A percentile compares a stretch with the other conserved stretches of the same genome.
phyloP scores from a whole-genome alignment of 2,113 vertebrate species.

The Chlorodrepanis virens region DNA sequence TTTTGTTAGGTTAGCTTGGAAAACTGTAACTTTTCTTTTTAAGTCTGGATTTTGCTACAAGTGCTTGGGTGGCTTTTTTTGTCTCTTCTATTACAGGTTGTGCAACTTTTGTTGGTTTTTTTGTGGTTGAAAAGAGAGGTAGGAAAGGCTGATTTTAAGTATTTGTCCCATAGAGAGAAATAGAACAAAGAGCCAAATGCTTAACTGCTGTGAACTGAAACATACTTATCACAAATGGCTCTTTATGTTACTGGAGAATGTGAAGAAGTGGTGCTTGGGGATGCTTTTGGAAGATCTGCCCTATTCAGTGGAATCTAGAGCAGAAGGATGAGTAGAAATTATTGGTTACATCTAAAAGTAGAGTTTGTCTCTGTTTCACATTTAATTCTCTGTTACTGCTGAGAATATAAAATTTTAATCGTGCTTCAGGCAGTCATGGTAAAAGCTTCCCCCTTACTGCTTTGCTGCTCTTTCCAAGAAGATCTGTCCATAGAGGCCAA shows the following conservation, averaged over 20 bases:
- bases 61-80: background rate
- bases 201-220: conserved; percentile 14
- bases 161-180: conserved; percentile 10
- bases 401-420: background rate
- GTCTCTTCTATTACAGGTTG: background rate
- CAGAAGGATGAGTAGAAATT: background rate
- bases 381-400: background rate
- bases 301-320: background rate
- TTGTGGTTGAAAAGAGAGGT: background rate
- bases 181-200: background rate
- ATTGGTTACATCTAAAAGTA: background rate
- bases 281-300: background rate
- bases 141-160: background rate
- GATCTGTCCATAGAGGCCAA: background rate
- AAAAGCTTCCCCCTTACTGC: background rate
- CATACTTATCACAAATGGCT: background rate
- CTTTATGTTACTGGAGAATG: background rate
- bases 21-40: background rate
- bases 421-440: background rate
- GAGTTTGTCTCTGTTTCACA: background rate
- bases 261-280: background rate
- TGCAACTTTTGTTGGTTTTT: background rate
- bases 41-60: background rate
- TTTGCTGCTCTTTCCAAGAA: background rate
- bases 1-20: background rate